Conservation (phyloP, 2,797 vertebrate species). For the Macropus fuliginosus region DNA sequence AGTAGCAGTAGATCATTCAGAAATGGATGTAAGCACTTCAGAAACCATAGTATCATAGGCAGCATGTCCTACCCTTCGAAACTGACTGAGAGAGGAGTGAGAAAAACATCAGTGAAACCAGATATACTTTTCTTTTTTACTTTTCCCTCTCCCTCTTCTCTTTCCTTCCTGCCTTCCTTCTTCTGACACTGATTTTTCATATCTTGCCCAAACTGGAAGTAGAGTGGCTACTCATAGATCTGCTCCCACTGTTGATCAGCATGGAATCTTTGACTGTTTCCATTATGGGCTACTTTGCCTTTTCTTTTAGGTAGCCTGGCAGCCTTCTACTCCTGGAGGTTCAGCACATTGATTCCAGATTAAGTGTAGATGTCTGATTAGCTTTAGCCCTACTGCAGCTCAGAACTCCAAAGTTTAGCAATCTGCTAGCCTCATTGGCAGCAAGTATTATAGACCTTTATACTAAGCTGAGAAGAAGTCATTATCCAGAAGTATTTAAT, state of each 20-base stretch:
- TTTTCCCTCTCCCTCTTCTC: not conserved
- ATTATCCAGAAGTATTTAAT: not conserved
- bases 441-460: not conserved
- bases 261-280: no score
- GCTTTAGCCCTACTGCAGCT: not conserved
- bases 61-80: not conserved
- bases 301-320: not conserved
- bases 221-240: no score
- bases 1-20: not conserved
- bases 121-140: not conserved
- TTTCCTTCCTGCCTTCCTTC: no score
- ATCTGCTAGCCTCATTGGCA: not conserved
- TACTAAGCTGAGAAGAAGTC: not conserved
- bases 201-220: no score
- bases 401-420: not conserved
- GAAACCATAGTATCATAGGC: not conserved
- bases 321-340: not conserved
- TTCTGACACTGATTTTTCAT: no score
- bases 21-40: not conserved
- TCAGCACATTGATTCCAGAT: not conserved
- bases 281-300: no score
- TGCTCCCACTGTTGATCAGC: no score
- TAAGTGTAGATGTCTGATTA: not conserved
- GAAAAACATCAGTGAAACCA: not conserved
- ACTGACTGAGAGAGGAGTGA: not conserved